These are phyloP conservation scores for Percina caprodes DNA, from an alignment of 2,113 vertebrate genomes.

Conservation along the genomic window DNA sequence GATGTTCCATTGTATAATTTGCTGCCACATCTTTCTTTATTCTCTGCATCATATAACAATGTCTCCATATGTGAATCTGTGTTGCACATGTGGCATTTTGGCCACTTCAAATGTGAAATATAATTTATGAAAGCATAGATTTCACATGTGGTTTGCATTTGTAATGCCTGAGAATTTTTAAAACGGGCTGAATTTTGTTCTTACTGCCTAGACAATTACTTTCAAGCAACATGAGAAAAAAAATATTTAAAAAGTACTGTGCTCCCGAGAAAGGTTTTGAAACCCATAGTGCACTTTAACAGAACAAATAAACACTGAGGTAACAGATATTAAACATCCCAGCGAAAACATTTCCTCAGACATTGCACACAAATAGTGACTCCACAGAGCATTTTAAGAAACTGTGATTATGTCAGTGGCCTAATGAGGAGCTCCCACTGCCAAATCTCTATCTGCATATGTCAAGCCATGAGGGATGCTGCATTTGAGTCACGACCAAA, in stretches of 20 bases:
- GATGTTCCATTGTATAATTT: neutral
- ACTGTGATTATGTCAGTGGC: conserved; percentile 2
- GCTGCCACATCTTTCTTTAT: neutral
- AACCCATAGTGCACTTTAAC: neutral
- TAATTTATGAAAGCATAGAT: neutral
- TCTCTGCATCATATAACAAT: conserved; percentile 1
- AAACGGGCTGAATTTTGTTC: neutral
- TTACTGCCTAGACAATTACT: neutral
- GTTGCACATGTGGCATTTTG: neutral
- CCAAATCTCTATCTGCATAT: conserved; percentile 17
- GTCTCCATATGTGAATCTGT: neutral
- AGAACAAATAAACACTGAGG: conserved; percentile 22
- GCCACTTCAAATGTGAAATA: neutral
- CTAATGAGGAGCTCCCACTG: conserved; percentile 14
- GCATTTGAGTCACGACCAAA: conserved; percentile 37
- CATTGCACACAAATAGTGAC: neutral
- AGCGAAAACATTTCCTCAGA: neutral
- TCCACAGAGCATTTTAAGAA: conserved; percentile 2
- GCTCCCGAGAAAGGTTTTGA: neutral
- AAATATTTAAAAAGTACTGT: neutral
- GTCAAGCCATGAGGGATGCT: conserved; percentile 29
- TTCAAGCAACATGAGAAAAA: neutral
- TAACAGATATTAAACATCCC: conserved; percentile 24
- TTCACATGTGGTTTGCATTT: conserved; percentile 3
- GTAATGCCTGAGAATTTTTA: neutral